A percentile compares a stretch with the other conserved stretches of the same genome.
These are phyloP conservation scores for Empidonax traillii DNA, from an alignment of 2,113 vertebrate species.

Conservation along the genomic window DNA sequence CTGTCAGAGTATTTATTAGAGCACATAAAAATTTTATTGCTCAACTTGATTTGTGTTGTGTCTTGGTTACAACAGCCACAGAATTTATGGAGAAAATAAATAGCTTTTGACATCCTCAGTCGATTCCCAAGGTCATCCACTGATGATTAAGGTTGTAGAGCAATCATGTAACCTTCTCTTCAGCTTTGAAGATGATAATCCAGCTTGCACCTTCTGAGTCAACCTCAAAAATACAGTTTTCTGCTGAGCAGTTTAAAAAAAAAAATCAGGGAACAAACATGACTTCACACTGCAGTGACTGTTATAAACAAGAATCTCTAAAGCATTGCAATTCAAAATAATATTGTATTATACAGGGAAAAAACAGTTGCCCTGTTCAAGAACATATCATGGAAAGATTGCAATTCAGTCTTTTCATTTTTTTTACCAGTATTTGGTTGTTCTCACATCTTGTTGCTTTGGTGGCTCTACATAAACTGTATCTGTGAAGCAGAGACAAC, in stretches of 20 bases:
- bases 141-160: conserved; percentile 1
- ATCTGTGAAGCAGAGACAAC: conserved; percentile 78
- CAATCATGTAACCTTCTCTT: not conserved
- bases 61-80: conserved; percentile 65
- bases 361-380: conserved; percentile 59
- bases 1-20: conserved; percentile 34
- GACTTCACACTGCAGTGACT: conserved; percentile 64
- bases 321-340: conserved; percentile 60
- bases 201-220: not conserved
- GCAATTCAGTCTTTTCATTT: conserved; percentile 43
- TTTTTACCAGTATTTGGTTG: conserved; percentile 79
- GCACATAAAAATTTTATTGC: conserved; percentile 60
- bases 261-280: not conserved
- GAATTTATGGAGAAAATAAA: conserved; percentile 47
- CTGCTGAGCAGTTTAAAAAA: not conserved
- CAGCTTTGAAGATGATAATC: conserved; percentile 5
- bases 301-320: conserved; percentile 68
- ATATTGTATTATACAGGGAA: conserved; percentile 56
- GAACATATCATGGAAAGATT: conserved; percentile 34
- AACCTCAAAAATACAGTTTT: conserved; percentile 35
- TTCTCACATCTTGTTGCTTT: conserved; percentile 77
- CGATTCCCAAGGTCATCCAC: not conserved
- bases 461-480: conserved; percentile 90
- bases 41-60: conserved; percentile 39
- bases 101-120: not conserved